These are phyloP conservation scores for Cecidostiba fungosa DNA, from an alignment of 2,888 invertebrate species.

Conservation along the genomic window DNA sequence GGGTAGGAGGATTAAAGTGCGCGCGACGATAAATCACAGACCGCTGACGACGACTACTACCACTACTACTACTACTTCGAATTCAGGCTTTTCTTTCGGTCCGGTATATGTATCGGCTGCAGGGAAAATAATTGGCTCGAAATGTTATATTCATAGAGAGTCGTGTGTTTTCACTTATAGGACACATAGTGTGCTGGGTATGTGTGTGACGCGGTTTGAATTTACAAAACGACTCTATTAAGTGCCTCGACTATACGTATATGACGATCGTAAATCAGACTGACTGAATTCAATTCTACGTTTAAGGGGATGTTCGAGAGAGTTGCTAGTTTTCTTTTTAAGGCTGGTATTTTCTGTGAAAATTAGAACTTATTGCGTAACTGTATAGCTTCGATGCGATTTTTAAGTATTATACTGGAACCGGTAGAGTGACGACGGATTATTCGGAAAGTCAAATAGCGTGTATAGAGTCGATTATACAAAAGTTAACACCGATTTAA, in stretches of 20 bases:
- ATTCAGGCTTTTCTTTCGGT: not conserved
- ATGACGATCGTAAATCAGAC: not conserved
- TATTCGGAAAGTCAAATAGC: not conserved
- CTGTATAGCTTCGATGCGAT: no score
- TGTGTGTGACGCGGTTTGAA: not conserved
- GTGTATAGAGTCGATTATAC: not conserved
- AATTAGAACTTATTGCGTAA: not conserved
- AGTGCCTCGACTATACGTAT: not conserved
- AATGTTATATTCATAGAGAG: constrained; percentile 27
- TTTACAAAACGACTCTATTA: constrained; percentile 8
- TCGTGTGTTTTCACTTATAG: constrained; percentile 5
- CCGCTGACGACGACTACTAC: not conserved
- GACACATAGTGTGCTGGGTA: no score
- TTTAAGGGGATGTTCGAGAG: not conserved
- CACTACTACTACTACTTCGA: not conserved
- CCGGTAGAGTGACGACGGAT: not conserved
- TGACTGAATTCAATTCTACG: not conserved
- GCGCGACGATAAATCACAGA: constrained; percentile 18
- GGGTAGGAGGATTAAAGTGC: not conserved
- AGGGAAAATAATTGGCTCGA: constrained; percentile 34
- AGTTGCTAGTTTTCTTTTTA: not conserved
- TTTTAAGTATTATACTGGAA: not conserved
- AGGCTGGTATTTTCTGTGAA: not conserved
- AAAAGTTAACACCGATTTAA: not conserved
- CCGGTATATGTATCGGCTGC: not conserved